Evolutionary conservation across 2,888 invertebrate genomes (phyloP), one percentile per base, ranked within the genome.

Genomic region (Perizoma flavofasciatum): DNA sequence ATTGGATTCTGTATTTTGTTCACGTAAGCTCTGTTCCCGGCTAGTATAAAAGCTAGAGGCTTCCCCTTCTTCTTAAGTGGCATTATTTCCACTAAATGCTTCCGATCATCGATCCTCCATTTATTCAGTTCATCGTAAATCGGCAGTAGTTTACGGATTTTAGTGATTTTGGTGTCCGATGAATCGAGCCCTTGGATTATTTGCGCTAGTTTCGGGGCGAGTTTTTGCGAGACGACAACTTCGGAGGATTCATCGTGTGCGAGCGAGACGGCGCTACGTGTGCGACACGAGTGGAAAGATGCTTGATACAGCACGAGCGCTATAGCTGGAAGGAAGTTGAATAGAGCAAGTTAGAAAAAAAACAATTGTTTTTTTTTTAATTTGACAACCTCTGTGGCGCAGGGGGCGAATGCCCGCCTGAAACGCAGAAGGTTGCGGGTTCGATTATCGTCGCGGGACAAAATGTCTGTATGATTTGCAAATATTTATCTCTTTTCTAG

Each of bases 201-300:
- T 50, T 61, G 56, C 0, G 53, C 39, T 0, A 61, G 10, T n/a
- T 54, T 35, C 8, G 52, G 37, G 6, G 11, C 11, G 35, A 10
- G 10, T 10, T 57, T 47, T 3, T n/a, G 47, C 8, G 57, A 46
- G 8, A 47, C 33, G 7, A 48, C 39, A 4, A 50, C 5, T 6
- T 54, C 53, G 6, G 49, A 32, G n/a, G 40, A 46, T 9, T 6
- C 32, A 40, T 49, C 53, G 11, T 22, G 48, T n/a, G 41, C n/a
- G 43, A 47, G 47, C n/a, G 53, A 53, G 35, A 45, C 49, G 10
- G 49, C 5, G 41, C 40, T 49, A 34, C 11, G 49, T 11, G 46
- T 41, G 45, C 56, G 61, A 53, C 61, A 61, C 34, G 60, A 60
- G 41, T 35, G 35, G 10, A 56, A 49, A 4, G 53, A 53, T 32